A percentile compares a stretch with the other conserved stretches of the same genome.
These are phyloP conservation scores for Nothoprocta perdicaria DNA, from an alignment of 2,113 vertebrate species.

Conservation along the genomic window DNA sequence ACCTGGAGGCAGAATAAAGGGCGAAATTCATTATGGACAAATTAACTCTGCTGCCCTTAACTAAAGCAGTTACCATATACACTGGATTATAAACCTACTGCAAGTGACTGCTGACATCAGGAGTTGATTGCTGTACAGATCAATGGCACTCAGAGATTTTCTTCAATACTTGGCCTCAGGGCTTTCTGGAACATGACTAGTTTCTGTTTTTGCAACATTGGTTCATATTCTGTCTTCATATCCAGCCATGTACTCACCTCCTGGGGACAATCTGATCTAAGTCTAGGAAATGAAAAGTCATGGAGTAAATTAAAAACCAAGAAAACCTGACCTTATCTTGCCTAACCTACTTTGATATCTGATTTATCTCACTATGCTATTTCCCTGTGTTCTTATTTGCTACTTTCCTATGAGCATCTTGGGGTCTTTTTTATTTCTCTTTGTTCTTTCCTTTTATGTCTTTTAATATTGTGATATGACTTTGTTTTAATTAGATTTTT, in stretches of 20 bases:
- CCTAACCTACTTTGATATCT: neutral
- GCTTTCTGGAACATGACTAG: neutral
- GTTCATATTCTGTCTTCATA: neutral
- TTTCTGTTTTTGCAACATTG: neutral
- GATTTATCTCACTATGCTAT: neutral
- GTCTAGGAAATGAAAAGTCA: neutral
- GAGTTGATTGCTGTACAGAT: neutral
- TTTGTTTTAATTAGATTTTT: neutral
- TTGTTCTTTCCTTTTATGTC: rapidly evolving
- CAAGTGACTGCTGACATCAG: neutral
- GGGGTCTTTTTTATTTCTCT: neutral
- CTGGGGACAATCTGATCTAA: neutral
- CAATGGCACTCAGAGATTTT: neutral
- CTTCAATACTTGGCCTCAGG: neutral
- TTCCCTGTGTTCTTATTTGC: neutral
- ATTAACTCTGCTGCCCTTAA: neutral
- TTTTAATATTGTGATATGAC: neutral
- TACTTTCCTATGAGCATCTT: neutral
- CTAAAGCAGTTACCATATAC: neutral
- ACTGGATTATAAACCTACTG: neutral
- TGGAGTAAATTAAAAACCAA: neutral
- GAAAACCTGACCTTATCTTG: neutral
- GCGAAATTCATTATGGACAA: neutral
- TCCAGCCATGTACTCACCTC: neutral
- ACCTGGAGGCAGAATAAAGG: neutral